A percentile compares a stretch with the other conserved stretches of the same genome.
Evolutionary conservation across 2,888 invertebrate genomes (phyloP).

Genomic region (Phaonia tiefii): DNA sequence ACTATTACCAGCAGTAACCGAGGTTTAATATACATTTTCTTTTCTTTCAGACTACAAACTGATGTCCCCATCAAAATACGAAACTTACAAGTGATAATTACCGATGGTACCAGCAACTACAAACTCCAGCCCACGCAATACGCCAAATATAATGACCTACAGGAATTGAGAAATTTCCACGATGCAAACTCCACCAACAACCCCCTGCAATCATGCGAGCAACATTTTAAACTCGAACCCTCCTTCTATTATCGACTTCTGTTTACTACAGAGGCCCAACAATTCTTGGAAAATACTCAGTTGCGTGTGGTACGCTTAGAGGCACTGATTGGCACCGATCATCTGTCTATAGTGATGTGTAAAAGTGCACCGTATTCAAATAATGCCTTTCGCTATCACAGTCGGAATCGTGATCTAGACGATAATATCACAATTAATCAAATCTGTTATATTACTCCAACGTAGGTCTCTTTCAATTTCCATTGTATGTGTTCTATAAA

Average conservation of each 20-base stretch:
- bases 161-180: constrained; percentile 70
- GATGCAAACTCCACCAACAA: constrained; percentile 40
- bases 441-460: constrained; percentile 80
- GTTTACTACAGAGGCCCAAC: constrained; percentile 78
- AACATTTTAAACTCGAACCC: constrained; percentile 78
- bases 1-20: too few relatives aligned
- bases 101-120: constrained; percentile 76
- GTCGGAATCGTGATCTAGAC: constrained; percentile 77
- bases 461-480: constrained; percentile 73
- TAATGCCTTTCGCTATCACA: constrained; percentile 78
- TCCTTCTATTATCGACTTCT: constrained; percentile 77
- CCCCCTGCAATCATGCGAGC: constrained; percentile 71
- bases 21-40: neutral
- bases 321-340: constrained; percentile 78
- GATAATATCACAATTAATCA: constrained; percentile 78
- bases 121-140: constrained; percentile 77
- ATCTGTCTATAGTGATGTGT: constrained; percentile 75
- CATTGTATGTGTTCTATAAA: constrained; percentile 44
- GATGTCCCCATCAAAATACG: constrained; percentile 79
- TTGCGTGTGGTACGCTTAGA: constrained; percentile 78
- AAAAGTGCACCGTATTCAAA: constrained; percentile 74
- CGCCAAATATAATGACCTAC: constrained; percentile 72
- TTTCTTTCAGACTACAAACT: constrained; percentile 74
- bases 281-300: constrained; percentile 80
- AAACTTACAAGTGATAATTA: constrained; percentile 75